Percentiles rank a stretch among this genome's conserved stretches.
Evolutionary conservation across 2,888 invertebrate species (phyloP).

Genomic region (Caenorhabditis panamensis): DNA sequence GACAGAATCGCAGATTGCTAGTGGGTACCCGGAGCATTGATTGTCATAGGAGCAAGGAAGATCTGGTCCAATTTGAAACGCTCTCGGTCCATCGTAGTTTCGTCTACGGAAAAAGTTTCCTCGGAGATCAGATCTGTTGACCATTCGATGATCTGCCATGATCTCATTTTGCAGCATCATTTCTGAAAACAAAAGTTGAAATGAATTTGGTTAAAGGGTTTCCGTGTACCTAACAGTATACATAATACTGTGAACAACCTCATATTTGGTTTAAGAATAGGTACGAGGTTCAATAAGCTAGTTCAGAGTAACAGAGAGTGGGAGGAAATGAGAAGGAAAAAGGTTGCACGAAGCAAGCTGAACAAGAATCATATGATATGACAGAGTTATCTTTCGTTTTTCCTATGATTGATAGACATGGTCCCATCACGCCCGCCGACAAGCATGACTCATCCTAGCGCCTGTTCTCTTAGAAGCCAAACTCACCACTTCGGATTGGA

Average conservation of each 20-base stretch:
- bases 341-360: slow-evolving; percentile 33
- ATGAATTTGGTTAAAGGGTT: not conserved
- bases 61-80: slow-evolving; percentile 61
- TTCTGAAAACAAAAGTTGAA: slow-evolving; percentile 23
- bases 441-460: slow-evolving; percentile 50
- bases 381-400: slow-evolving; percentile 51
- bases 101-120: slow-evolving; percentile 56
- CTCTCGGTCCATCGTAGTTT: slow-evolving; percentile 50
- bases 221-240: not conserved
- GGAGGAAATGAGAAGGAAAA: slow-evolving; percentile 12
- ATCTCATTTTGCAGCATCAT: slow-evolving; percentile 60
- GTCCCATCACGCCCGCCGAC: slow-evolving; percentile 7
- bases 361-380: slow-evolving; percentile 57
- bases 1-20: slow-evolving; percentile 79
- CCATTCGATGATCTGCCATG: slow-evolving; percentile 58
- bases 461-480: slow-evolving; percentile 16
- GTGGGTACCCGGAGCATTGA: slow-evolving; percentile 81
- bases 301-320: not conserved
- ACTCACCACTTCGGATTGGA: slow-evolving; percentile 36
- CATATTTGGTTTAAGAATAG: slow-evolving; percentile 18
- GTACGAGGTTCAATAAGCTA: not conserved
- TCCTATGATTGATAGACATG: slow-evolving; percentile 56
- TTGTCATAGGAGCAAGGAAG: slow-evolving; percentile 73
- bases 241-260: slow-evolving; percentile 17
- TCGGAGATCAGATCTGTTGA: slow-evolving; percentile 40